Conservation (phyloP, 2,888 invertebrate genomes). For the Mythimna lalbum region DNA sequence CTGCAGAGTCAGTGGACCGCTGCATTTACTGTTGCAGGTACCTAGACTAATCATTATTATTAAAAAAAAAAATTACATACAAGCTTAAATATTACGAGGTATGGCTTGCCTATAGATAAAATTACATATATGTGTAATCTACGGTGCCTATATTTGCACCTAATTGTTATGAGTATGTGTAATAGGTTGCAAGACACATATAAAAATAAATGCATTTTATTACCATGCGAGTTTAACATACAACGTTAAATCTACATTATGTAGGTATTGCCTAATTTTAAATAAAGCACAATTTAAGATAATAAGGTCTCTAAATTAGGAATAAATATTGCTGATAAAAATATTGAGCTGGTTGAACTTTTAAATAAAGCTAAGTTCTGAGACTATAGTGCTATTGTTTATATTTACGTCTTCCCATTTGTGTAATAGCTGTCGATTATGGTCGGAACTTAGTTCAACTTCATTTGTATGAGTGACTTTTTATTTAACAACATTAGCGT, state of each 20-base stretch:
- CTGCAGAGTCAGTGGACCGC: conserved; percentile 85
- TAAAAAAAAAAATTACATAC: neutral
- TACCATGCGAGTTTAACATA: neutral
- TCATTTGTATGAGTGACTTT: conserved; percentile 36
- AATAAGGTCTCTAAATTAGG: neutral
- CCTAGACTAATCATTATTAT: conserved; percentile 1
- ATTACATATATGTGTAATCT: conserved; percentile 1
- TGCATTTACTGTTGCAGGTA: conserved; percentile 84
- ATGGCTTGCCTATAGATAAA: neutral
- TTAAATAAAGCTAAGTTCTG: neutral
- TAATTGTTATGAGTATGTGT: neutral
- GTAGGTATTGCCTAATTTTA: conserved; percentile 1
- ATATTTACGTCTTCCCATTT: conserved; percentile 26
- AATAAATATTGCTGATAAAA: neutral
- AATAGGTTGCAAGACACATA: neutral
- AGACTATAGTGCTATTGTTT: conserved; percentile 12
- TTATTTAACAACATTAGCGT: conserved; percentile 24
- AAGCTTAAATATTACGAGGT: neutral
- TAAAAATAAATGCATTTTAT: neutral
- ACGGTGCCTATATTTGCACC: conserved; percentile 2
- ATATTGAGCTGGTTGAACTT: neutral
- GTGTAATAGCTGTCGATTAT: conserved; percentile 29
- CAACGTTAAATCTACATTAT: too few species aligned
- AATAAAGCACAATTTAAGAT: neutral
- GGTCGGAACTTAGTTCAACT: conserved; percentile 19